A percentile compares a stretch with the other conserved stretches of the same genome.
Conservation (phyloP, 1,140 invertebrate genomes). For the Drosophila subpulchrella region DNA sequence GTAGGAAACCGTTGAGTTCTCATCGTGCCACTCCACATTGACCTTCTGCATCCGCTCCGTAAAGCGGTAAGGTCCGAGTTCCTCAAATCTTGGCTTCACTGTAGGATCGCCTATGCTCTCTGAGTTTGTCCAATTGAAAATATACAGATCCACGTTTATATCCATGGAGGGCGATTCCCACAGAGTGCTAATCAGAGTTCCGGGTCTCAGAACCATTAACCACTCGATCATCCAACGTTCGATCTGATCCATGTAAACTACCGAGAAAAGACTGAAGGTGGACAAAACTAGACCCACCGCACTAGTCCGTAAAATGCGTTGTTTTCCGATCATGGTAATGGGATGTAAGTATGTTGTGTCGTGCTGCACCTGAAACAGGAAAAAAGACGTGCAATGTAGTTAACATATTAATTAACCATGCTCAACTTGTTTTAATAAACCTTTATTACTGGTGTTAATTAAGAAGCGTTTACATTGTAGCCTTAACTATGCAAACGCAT, state of each 20-base stretch:
- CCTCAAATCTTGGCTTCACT: constrained; percentile 88
- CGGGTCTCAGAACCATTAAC: constrained; percentile 76
- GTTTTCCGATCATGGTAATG: constrained; percentile 58
- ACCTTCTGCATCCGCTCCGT: constrained; percentile 88
- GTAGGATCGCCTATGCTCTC: constrained; percentile 85
- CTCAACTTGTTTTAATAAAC: neutral
- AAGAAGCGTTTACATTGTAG: too few species aligned
- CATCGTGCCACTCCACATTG: constrained; percentile 88
- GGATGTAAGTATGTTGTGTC: neutral
- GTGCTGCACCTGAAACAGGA: neutral
- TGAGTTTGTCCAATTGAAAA: constrained; percentile 94
- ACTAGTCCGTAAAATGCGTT: constrained; percentile 55
- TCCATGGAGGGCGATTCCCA: constrained; percentile 91
- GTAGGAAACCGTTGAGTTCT: constrained; percentile 93
- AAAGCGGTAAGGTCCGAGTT: constrained; percentile 90
- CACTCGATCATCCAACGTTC: constrained; percentile 48
- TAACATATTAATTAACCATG: neutral
- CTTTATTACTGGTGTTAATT: too few species aligned
- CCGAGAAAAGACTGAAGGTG: constrained; percentile 19
- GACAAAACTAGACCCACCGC: constrained; percentile 46
- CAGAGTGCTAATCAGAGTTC: constrained; percentile 87
- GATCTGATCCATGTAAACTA: constrained; percentile 52
- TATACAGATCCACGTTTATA: constrained; percentile 89
- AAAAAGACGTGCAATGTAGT: too few species aligned
- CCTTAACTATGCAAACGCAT: too few species aligned